These are phyloP conservation scores for Emydura subglobosa DNA, from an alignment of 2,113 vertebrate species.

Conservation along the genomic window DNA sequence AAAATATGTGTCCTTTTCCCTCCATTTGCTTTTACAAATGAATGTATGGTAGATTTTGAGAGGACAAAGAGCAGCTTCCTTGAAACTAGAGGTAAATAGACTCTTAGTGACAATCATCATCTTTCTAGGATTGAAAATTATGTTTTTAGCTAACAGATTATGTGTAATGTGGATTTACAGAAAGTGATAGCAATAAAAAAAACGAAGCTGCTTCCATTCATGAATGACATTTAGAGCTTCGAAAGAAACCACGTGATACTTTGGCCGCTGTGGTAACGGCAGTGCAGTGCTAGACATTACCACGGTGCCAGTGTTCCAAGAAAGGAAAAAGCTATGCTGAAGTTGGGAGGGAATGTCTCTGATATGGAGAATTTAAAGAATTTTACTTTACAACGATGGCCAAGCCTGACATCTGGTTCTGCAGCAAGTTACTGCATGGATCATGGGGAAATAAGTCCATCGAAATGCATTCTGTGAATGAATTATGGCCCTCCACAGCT, in stretches of 20 bases:
- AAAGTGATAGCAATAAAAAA: neutral
- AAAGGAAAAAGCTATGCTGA: neutral
- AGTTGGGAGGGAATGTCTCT: neutral
- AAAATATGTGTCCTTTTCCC: neutral
- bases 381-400: accelerated
- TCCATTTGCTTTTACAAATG: no score
- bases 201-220: neutral
- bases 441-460: neutral
- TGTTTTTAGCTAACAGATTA: neutral
- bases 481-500: neutral
- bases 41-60: neutral
- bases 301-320: neutral
- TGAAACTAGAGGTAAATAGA: neutral
- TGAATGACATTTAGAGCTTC: neutral
- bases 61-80: neutral
- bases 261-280: neutral
- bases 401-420: neutral
- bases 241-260: neutral
- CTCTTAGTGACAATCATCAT: neutral
- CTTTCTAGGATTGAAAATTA: neutral
- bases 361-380: neutral
- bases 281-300: neutral
- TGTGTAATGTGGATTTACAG: neutral
- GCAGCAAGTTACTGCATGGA: neutral
- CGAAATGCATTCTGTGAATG: neutral